Base-by-base conservation (phyloP, 2,888 invertebrate genomes). In the Tyria jacobaeae region DNA sequence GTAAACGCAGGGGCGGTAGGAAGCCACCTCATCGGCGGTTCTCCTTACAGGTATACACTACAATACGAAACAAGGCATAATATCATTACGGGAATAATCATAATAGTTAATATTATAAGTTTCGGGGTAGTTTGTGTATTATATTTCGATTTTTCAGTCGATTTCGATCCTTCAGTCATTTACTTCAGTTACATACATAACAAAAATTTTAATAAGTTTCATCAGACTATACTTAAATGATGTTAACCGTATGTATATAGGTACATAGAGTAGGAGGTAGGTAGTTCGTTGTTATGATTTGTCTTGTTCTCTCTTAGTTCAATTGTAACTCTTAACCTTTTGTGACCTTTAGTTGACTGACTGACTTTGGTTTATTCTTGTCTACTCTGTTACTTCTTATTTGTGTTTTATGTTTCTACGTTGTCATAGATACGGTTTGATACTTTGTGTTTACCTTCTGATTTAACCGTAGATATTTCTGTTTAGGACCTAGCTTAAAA, bases 1-100 rank as follows among this genome's bases (percentile, higher is more conserved):
- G 97, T 81, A 99, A 99, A 92, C 95, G 98, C 60, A 95, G 98
- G 63, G 98, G 98, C n/a, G 98, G 98, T 15, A 94, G 98, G 69
- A 98, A 98, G 91, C 96, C 97, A 50, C 97, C 97, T 41, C 97
- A 97, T 86, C 92, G 97, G 78, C 95, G 97, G 76, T 97, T 98
- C 93, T 98, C 98, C 55, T 92, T 98, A 73, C 98, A 98, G 96
- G 97, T 97, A 72, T 48, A 54, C 37, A 55, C 25, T 24, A 44
- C 39, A 49, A 50, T 31, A 31, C 14, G 24, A 1, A 21, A 39
- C 49, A 47, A 31, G 9, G 25, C 21, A 6, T 44, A 21, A 3
- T 31, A n/a, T 48, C 34, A 47, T 47, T 14, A 39, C 12, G 25
- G 12, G 12, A n/a, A 12, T 39, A 5, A 4, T n/a, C 9, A 27